Conservation (phyloP, 2,888 invertebrate genomes). For the Papilio elwesi region DNA sequence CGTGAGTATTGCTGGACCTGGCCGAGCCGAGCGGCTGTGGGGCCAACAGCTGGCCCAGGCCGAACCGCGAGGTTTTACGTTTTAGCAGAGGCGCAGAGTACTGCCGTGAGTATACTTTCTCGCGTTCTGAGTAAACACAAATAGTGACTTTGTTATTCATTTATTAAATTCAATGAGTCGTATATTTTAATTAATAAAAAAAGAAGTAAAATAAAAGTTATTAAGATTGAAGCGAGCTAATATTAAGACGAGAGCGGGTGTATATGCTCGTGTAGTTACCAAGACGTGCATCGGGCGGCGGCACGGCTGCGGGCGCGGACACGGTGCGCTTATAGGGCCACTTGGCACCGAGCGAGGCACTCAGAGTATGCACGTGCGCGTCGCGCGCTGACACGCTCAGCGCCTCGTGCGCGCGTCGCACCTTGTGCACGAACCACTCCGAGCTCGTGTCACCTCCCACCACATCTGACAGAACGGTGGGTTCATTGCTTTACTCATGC, state of each 20-base stretch:
- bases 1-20: slow-evolving; percentile 52
- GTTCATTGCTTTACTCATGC: not conserved
- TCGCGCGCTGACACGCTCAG: slow-evolving; percentile 85
- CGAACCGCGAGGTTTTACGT: slow-evolving; percentile 95
- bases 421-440: slow-evolving; percentile 93
- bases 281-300: slow-evolving; percentile 88
- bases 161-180: not conserved
- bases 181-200: slow-evolving; percentile 1
- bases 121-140: slow-evolving; percentile 85
- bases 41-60: slow-evolving; percentile 90
- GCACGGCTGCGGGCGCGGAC: slow-evolving; percentile 95
- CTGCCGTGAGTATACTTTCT: slow-evolving; percentile 95
- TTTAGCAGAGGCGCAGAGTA: slow-evolving; percentile 97
- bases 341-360: slow-evolving; percentile 95
- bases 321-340: slow-evolving; percentile 98
- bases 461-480: slow-evolving; percentile 85
- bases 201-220: not conserved
- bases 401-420: slow-evolving; percentile 95
- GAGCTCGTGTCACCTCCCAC: slow-evolving; percentile 94
- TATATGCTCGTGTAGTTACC: slow-evolving; percentile 43
- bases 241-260: slow-evolving; percentile 10
- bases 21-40: slow-evolving; percentile 56
- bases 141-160: not conserved
- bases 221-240: no score
- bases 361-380: slow-evolving; percentile 86